Evolutionary conservation across 30 jellyfish, hydroid and myxozoan genomes (phyloP).

Genomic region (Rhopilema esculentum): DNA sequence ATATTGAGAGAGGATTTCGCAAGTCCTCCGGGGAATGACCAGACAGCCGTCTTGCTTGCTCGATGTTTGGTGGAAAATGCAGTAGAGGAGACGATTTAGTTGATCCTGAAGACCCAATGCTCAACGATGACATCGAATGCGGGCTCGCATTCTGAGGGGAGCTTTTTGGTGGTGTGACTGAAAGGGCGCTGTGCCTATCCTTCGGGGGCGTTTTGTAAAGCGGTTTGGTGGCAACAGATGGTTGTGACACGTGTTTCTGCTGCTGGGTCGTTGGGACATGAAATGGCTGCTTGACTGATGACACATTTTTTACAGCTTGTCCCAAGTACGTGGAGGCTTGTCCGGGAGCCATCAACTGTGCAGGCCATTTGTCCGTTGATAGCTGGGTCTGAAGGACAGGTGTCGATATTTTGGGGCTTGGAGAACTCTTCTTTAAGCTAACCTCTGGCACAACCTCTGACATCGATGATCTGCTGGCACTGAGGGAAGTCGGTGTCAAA

Average conservation of each 20-base stretch:
- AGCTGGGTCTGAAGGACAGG: slow-evolving; percentile 17
- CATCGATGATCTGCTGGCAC: not conserved
- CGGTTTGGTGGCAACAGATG: slow-evolving; percentile 17
- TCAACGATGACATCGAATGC: slow-evolving; percentile 10
- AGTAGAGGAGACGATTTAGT: slow-evolving; percentile 66
- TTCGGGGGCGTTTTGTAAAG: slow-evolving; percentile 55
- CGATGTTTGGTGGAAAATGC: slow-evolving; percentile 43
- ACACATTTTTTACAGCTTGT: slow-evolving; percentile 6
- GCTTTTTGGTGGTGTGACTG: slow-evolving; percentile 62
- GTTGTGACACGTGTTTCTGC: slow-evolving; percentile 23
- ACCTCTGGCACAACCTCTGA: not conserved
- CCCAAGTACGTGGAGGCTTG: not conserved
- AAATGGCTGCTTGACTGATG: not conserved
- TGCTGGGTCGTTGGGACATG: not conserved
- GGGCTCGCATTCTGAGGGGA: slow-evolving; percentile 60
- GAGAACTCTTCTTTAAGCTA: slow-evolving; percentile 1
- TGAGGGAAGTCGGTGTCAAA: not conserved
- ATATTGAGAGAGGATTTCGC: slow-evolving; percentile 27
- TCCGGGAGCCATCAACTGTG: not conserved
- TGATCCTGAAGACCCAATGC: slow-evolving; percentile 11
- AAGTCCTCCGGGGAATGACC: slow-evolving; percentile 70
- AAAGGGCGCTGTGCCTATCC: slow-evolving; percentile 36
- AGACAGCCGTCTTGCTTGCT: slow-evolving; percentile 47
- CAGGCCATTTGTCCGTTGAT: slow-evolving; percentile 7
- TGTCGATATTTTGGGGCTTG: not conserved